Evolutionary conservation across 92 coral and sea anemone genomes (phyloP).

Genomic region (Bergia puertoricense): DNA sequence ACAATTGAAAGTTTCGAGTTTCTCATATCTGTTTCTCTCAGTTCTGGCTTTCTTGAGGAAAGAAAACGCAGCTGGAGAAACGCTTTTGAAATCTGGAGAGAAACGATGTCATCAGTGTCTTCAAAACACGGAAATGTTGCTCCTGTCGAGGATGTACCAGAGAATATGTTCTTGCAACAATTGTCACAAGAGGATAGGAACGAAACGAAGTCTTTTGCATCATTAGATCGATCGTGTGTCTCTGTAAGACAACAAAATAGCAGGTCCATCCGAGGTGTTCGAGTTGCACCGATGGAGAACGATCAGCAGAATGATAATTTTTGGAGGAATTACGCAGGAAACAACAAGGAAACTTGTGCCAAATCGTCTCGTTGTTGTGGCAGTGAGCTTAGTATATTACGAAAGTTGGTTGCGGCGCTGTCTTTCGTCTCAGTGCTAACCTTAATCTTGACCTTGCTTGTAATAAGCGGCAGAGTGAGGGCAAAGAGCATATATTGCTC

Average conservation of each 20-base stretch:
- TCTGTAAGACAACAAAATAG: conserved; percentile 4
- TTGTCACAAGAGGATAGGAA: neutral
- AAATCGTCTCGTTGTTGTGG: conserved; percentile 4
- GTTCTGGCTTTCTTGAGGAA: neutral
- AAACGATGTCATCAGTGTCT: conserved; percentile 27
- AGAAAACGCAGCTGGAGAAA: neutral
- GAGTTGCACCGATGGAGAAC: conserved; percentile 15
- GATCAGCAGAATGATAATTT: neutral
- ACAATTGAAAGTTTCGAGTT: conserved; percentile 18
- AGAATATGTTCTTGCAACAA: neutral
- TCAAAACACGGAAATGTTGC: neutral
- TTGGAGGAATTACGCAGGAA: neutral
- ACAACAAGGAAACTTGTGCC: neutral
- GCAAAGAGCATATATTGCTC: conserved; percentile 13
- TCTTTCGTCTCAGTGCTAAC: conserved; percentile 14
- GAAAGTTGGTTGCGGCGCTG: conserved; percentile 20
- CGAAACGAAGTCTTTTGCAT: neutral
- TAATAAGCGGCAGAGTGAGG: conserved; percentile 17
- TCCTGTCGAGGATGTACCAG: neutral
- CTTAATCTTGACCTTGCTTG: conserved; percentile 12
- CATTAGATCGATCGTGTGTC: neutral
- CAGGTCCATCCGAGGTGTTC: conserved; percentile 18
- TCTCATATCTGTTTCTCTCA: neutral
- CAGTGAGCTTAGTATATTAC: conserved; percentile 12
- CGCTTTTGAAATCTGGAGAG: neutral